These are phyloP conservation scores for Steinernema scapterisci DNA, from an alignment of 2,888 invertebrate genomes.

Conservation along the genomic window DNA sequence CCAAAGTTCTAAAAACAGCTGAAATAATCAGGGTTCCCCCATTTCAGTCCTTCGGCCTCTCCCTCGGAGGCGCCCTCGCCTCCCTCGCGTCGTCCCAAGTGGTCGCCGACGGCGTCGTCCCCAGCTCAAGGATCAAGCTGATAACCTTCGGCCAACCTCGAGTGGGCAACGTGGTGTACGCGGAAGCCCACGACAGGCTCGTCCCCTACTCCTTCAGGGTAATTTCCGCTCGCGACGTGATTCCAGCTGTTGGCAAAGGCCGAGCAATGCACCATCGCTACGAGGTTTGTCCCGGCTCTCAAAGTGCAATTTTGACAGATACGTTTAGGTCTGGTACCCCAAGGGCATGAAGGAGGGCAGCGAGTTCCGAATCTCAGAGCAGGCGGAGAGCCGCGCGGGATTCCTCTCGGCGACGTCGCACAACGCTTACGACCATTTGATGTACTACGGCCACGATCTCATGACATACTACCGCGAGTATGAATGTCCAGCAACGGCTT, in stretches of 20 bases:
- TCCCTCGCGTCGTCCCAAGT: slow-evolving; percentile 54
- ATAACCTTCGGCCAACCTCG: slow-evolving; percentile 55
- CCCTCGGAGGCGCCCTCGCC: slow-evolving; percentile 55
- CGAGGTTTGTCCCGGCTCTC: background rate
- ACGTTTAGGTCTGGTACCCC: slow-evolving; percentile 49
- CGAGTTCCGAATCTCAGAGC: slow-evolving; percentile 40
- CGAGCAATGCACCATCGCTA: slow-evolving; percentile 5
- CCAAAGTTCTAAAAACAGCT: too few relatives aligned
- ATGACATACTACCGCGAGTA: slow-evolving; percentile 1
- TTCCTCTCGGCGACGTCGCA: background rate
- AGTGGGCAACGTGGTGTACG: slow-evolving; percentile 54
- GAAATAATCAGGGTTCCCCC: too few relatives aligned
- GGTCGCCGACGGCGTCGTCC: slow-evolving; percentile 34
- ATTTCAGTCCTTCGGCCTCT: slow-evolving; percentile 34
- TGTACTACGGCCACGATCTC: slow-evolving; percentile 23
- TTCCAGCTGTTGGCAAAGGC: slow-evolving; percentile 12
- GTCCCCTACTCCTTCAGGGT: slow-evolving; percentile 35
- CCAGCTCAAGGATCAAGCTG: slow-evolving; percentile 33
- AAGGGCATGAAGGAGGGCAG: slow-evolving; percentile 45
- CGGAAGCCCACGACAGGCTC: slow-evolving; percentile 47
- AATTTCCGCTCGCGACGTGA: background rate
- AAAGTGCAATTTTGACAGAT: background rate
- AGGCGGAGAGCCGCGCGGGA: slow-evolving; percentile 15
- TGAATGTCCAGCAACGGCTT: background rate
- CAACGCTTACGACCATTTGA: slow-evolving; percentile 18